Base-by-base conservation (phyloP, 2,888 invertebrate genomes). In the Microctonus brassicae region DNA sequence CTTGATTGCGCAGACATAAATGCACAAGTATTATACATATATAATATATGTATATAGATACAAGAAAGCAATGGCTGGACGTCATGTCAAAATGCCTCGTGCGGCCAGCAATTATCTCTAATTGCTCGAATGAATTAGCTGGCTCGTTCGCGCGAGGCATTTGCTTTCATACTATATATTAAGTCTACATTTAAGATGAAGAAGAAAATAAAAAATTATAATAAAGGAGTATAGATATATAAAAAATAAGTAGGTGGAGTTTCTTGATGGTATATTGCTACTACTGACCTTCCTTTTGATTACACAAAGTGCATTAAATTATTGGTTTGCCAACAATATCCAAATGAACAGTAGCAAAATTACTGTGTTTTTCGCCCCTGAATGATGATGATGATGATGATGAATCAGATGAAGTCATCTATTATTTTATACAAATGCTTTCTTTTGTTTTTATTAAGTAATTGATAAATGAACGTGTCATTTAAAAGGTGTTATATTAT, bases 71-170 rank as follows among this genome's bases (percentile, higher is more conserved):
- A 52, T 22, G 47, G 63, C 57, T 63, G n/a, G 42, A 55, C 62
- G 60, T 70, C 42, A 66, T 36, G 57, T 61, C 55, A 63, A 65
- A 71, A 71, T 71, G 66, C 58, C 53, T 60, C 42, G 57, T 63
- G 47, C 76, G 77, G 74, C 74, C 33, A 63, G 79, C 80, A 82
- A 82, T 81, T 82, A 82, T 75, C 76, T 76, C 72, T 78, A 79
- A 80, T 79, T 77, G 78, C 78, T 57, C 73, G 76, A 77, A 80
- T 79, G 80, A 82, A 81, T 81, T 80, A 79, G 76, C 74, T 65
- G 71, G 70, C 76, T 75, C 76, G 73, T 78, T 79, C 79, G 69
- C 72, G 74, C 72, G 62, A 73, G 70, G 70, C 75, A 76, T 75
- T 69, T 20, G 70, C 22, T 11, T 13, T 33, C 17, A 60, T 22